Evolutionary conservation across 2,113 vertebrate species (phyloP).

Genomic region (Sceloporus tristichus): DNA sequence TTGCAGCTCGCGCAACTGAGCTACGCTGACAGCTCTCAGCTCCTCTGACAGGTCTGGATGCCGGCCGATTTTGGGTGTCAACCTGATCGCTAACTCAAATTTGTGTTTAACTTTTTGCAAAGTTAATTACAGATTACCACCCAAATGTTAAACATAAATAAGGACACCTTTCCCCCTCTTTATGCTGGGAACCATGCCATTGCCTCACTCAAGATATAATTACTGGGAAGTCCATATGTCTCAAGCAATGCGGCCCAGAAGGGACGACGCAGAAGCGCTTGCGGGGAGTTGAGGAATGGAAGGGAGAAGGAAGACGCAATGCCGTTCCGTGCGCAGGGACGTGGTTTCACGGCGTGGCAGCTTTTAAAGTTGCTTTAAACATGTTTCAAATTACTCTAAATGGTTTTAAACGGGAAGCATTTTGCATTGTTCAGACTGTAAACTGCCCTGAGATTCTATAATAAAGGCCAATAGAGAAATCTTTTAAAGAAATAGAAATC

Average conservation of each 20-base stretch:
- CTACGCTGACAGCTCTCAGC: conserved; percentile 77
- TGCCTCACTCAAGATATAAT: fast-evolving
- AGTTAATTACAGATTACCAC: conserved; percentile 59
- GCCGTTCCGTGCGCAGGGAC: no score
- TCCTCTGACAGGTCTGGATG: conserved; percentile 76
- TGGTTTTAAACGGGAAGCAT: no score
- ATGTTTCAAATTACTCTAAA: no score
- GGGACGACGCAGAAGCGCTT: background rate
- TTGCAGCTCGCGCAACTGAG: conserved; percentile 67
- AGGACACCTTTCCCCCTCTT: fast-evolving
- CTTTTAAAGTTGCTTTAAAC: no score
- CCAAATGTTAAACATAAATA: background rate
- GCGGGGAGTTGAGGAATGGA: background rate
- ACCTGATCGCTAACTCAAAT: conserved; percentile 71
- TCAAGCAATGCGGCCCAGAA: fast-evolving
- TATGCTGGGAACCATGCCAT: fast-evolving
- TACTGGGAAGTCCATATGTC: fast-evolving
- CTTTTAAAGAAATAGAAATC: no score
- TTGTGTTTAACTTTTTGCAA: conserved; percentile 51
- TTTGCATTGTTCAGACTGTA: no score
- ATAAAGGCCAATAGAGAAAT: no score
- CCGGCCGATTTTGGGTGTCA: conserved; percentile 76
- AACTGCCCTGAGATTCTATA: no score
- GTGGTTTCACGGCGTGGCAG: no score
- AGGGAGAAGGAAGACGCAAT: background rate